Base-by-base conservation (phyloP, 2,888 invertebrate genomes). In the Cynaeus angustus region DNA sequence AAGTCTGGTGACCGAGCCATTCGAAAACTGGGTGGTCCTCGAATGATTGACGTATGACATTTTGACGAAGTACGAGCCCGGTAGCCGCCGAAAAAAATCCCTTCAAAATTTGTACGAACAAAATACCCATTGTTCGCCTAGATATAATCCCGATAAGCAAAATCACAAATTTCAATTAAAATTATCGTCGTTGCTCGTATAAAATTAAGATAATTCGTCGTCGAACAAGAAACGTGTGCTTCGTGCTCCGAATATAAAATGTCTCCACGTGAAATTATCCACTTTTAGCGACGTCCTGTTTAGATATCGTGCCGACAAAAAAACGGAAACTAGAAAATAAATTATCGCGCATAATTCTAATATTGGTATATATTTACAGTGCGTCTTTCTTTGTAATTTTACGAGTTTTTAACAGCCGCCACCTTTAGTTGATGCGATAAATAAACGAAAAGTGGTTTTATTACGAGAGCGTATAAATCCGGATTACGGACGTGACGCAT, bases 11-110 rank as follows among this genome's bases (percentile, higher is more conserved):
- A 65, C 50, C 46, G 53, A 48, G 30, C 58, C 65, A 66, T 70
- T 66, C 61, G 66, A 53, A 66, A 61, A 70, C 70, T 66, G 70
- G 67, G 70, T 70, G 70, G 67, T 70, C 70, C 53, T 30, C 43
- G 37, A 43, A 13, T 66, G 70, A 67, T 70, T 70, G 70, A 70
- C 70, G 61, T 48, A 61, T 70, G 70, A 68, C 68, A 62, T 55
- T 55, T 66, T 48, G 66, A 33, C 66, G 66, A 53, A 37, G 64
- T 21, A 14, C 13, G 21, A 46, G 66, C 30, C 43, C 66, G 41
- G 66, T 66, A 66, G 66, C 56, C 46, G 66, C 30, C 56, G 10
- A 53, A 62, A 62, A 52, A 52, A 52, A 26, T 26, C 43, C 33
- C 43, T 16, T 41, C 28, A 53, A 50, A 62, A 64, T 64, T 64